These are phyloP conservation scores for Temnothorax curvispinosus DNA, from an alignment of 1,140 invertebrate genomes.

Conservation along the genomic window DNA sequence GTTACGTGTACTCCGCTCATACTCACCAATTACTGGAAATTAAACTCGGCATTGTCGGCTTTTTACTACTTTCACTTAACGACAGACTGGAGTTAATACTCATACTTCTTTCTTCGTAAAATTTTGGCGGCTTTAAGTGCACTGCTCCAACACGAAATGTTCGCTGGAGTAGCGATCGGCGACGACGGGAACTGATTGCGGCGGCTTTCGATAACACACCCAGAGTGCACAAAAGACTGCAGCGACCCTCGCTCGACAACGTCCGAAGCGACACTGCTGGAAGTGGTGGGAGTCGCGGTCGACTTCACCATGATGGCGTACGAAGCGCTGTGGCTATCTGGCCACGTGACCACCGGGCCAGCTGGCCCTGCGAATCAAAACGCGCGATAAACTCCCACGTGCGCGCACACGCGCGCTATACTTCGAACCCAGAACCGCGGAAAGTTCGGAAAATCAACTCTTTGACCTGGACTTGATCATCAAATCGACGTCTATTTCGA, in stretches of 20 bases:
- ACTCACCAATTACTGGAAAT: conserved; percentile 85
- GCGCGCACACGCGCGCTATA: conserved; percentile 16
- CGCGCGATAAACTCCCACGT: not conserved
- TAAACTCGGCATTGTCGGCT: conserved; percentile 85
- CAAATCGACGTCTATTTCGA: too few relatives aligned
- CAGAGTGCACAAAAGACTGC: not conserved
- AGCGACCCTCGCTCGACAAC: not conserved
- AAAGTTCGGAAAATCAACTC: not conserved
- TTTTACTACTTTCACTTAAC: conserved; percentile 85
- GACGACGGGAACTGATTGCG: conserved; percentile 32
- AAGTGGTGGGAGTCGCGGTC: not conserved
- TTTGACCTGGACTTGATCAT: not conserved
- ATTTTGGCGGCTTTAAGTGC: conserved; percentile 78
- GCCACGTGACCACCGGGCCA: conserved; percentile 7
- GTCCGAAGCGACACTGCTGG: conserved; percentile 56
- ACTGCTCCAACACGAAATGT: conserved; percentile 59
- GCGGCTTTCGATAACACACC: conserved; percentile 3
- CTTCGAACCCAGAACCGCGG: too few relatives aligned
- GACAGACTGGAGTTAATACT: conserved; percentile 84
- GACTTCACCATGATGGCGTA: not conserved
- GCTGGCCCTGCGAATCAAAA: conserved; percentile 5
- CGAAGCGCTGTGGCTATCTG: not conserved
- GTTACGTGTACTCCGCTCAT: conserved; percentile 50
- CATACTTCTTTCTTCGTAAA: conserved; percentile 85
- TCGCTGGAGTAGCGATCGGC: conserved; percentile 66